phyloP scores from a whole-genome alignment of 2,113 vertebrate species.

The Myrmecophaga tridactyla region DNA sequence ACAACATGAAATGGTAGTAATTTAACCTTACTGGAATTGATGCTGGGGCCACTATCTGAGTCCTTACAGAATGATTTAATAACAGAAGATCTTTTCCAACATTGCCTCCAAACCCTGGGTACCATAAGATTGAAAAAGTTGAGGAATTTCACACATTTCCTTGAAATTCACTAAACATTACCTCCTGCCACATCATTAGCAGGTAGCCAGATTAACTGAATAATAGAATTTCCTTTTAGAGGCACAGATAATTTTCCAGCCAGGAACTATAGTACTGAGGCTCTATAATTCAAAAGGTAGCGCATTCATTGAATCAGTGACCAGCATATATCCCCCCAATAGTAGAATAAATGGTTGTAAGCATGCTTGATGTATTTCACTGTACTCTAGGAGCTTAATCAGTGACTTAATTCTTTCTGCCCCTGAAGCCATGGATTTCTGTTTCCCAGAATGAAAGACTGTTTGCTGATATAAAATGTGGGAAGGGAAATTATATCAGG shows the following conservation, averaged over 20 bases:
- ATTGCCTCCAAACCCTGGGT: background rate
- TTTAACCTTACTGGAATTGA: background rate
- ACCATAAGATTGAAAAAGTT: background rate
- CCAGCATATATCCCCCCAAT: rapidly evolving
- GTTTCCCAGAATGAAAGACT: background rate
- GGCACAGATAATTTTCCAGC: background rate
- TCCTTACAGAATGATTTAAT: background rate
- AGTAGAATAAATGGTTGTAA: background rate
- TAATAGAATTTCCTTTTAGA: background rate
- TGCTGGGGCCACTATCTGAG: background rate
- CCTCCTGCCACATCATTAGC: background rate
- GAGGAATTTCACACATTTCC: background rate
- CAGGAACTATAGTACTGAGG: background rate
- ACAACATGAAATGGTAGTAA: background rate
- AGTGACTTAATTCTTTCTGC: background rate
- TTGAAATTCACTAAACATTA: background rate
- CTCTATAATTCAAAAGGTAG: background rate
- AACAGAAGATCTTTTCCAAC: background rate
- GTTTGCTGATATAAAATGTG: background rate
- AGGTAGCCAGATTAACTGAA: background rate
- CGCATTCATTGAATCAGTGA: background rate
- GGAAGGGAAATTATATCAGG: background rate
- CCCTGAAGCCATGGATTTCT: background rate
- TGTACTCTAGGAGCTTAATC: background rate
- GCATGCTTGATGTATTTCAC: background rate